A percentile compares a stretch with the other conserved stretches of the same genome.
Conservation (phyloP, 2,888 invertebrate genomes). For the Epirrhoe tristata region DNA sequence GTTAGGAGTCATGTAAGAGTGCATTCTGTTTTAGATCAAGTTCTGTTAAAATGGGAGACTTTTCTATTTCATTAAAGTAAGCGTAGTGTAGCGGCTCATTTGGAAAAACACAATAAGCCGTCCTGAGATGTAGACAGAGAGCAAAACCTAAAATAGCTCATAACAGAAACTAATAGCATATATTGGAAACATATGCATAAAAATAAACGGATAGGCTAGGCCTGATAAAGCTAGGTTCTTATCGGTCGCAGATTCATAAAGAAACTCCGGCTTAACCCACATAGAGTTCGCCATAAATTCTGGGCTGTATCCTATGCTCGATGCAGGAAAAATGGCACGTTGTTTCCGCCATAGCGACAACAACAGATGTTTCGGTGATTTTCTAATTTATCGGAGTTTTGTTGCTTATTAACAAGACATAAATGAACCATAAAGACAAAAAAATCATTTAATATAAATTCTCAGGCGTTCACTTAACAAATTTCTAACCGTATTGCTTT, state of each 20-base stretch:
- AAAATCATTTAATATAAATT: background rate
- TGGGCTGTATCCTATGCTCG: constrained; percentile 42
- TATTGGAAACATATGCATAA: background rate
- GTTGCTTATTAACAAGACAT: constrained; percentile 5
- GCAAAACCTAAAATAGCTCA: no score
- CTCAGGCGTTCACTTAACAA: background rate
- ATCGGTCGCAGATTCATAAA: background rate
- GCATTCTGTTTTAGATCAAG: no score
- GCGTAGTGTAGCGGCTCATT: no score
- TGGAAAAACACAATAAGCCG: no score
- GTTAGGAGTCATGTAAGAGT: no score
- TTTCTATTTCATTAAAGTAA: no score
- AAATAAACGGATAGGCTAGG: no score
- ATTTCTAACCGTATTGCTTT: background rate
- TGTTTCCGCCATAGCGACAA: constrained; percentile 12
- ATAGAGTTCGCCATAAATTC: constrained; percentile 56
- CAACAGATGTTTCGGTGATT: constrained; percentile 15
- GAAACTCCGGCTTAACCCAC: constrained; percentile 38
- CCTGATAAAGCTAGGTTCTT: background rate
- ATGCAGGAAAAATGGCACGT: constrained; percentile 38
- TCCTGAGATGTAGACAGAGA: no score
- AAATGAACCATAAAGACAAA: background rate
- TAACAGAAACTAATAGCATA: no score
- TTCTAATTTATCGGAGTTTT: constrained; percentile 10
- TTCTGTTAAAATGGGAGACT: no score